Evolutionary conservation across 1,140 invertebrate genomes (phyloP).

Genomic region (Thaumetopoea pityocampa): DNA sequence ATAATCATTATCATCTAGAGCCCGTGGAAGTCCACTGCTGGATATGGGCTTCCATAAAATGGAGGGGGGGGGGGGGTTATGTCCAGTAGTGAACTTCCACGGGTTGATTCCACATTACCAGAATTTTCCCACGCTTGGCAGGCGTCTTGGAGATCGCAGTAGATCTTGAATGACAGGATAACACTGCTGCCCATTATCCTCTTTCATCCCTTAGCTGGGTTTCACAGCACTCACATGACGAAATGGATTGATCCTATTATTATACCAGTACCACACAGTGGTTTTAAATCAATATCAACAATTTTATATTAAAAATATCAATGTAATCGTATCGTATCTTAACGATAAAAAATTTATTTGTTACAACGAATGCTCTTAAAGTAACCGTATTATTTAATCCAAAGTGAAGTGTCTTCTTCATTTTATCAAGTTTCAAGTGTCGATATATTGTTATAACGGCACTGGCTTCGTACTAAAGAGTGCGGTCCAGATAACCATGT

Average conservation of each 20-base stretch:
- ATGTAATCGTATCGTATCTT: conserved; percentile 25
- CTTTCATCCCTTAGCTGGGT: too few relatives aligned
- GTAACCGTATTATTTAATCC: conserved; percentile 71
- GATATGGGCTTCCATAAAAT: too few relatives aligned
- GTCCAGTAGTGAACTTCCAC: too few relatives aligned
- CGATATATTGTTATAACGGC: conserved; percentile 72
- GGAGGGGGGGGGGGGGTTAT: too few relatives aligned
- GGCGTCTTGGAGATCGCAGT: too few relatives aligned
- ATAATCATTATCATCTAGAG: too few relatives aligned
- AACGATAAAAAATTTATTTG: conserved; percentile 63
- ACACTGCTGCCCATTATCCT: too few relatives aligned
- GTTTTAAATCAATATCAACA: conserved; percentile 39
- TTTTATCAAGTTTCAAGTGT: conserved; percentile 68
- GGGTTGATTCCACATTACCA: neutral
- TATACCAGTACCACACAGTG: conserved; percentile 50
- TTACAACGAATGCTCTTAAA: conserved; percentile 32
- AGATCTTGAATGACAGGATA: too few relatives aligned
- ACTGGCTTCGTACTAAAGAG: conserved; percentile 62
- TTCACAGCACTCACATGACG: conserved; percentile 25
- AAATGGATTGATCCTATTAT: conserved; percentile 52
- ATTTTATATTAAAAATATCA: conserved; percentile 26
- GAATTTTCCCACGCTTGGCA: too few relatives aligned
- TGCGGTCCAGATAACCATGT: conserved; percentile 60
- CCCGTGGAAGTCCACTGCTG: too few relatives aligned
- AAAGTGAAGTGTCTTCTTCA: conserved; percentile 67